phyloP scores from a whole-genome alignment of 2,888 invertebrate species.

The Eurytoma californica region DNA sequence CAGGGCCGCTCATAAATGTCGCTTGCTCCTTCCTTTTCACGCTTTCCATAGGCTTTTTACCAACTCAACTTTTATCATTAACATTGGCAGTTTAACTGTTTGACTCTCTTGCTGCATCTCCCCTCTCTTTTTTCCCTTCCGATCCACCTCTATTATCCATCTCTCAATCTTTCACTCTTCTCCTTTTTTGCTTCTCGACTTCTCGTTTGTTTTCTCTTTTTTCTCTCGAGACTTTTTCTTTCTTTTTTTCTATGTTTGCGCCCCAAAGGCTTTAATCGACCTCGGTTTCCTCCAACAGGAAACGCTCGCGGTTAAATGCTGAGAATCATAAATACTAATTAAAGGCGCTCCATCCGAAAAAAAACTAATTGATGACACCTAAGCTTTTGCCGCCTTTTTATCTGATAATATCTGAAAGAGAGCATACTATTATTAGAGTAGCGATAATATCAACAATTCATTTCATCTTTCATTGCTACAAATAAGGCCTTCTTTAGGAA shows the following conservation, averaged over 20 bases:
- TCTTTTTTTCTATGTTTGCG: background rate
- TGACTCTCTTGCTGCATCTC: too few species aligned
- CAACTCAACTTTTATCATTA: background rate
- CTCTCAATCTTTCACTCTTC: background rate
- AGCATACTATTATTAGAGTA: too few species aligned
- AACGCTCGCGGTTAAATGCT: background rate
- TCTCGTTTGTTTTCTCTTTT: background rate
- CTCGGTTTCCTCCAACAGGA: background rate
- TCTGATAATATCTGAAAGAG: too few species aligned
- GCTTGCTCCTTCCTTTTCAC: too few species aligned
- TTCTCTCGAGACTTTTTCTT: background rate
- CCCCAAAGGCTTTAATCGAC: too few species aligned
- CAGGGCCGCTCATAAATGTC: background rate
- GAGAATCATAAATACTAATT: background rate
- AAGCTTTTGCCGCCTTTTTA: too few species aligned
- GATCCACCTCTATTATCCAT: background rate
- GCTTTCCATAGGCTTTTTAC: background rate
- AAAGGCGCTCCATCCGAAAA: background rate
- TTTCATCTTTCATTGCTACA: too few species aligned
- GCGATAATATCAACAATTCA: too few species aligned
- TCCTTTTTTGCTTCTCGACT: background rate
- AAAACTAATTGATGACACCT: conserved; percentile 13
- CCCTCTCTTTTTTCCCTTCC: too few species aligned
- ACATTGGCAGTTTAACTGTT: too few species aligned
- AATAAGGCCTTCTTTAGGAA: too few species aligned